These are phyloP conservation scores for Formica selysi DNA, from an alignment of 1,140 invertebrate genomes.

Conservation along the genomic window DNA sequence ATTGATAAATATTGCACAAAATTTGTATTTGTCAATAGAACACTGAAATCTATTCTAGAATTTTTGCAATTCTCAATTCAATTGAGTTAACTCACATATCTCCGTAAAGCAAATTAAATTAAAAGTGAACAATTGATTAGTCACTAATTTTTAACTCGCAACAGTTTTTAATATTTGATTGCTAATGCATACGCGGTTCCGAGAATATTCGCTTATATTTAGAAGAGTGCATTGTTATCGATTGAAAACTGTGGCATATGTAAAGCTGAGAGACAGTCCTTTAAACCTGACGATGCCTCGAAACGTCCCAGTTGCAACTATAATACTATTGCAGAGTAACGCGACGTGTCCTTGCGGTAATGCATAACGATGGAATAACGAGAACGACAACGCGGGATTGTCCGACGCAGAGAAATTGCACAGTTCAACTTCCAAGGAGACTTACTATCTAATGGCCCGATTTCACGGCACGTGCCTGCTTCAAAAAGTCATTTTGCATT, in stretches of 20 bases:
- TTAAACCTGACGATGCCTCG: background rate
- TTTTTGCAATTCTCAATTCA: background rate
- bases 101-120: background rate
- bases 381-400: conserved; percentile 31
- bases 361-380: conserved; percentile 52
- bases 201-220: background rate
- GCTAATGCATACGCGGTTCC: background rate
- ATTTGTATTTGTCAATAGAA: conserved; percentile 5
- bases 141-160: background rate
- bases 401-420: background rate
- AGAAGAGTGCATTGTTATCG: background rate
- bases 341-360: conserved; percentile 69
- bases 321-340: conserved; percentile 1
- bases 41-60: background rate
- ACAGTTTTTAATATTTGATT: background rate
- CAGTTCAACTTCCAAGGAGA: conserved; percentile 76
- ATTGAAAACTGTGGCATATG: background rate
- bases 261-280: background rate
- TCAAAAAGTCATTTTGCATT: background rate
- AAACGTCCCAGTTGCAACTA: conserved; percentile 1
- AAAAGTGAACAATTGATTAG: no score
- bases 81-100: background rate
- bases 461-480: conserved; percentile 59
- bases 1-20: background rate
- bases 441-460: conserved; percentile 78